These are phyloP conservation scores for Clivina fossor DNA, from an alignment of 2,888 invertebrate genomes.

Conservation along the genomic window DNA sequence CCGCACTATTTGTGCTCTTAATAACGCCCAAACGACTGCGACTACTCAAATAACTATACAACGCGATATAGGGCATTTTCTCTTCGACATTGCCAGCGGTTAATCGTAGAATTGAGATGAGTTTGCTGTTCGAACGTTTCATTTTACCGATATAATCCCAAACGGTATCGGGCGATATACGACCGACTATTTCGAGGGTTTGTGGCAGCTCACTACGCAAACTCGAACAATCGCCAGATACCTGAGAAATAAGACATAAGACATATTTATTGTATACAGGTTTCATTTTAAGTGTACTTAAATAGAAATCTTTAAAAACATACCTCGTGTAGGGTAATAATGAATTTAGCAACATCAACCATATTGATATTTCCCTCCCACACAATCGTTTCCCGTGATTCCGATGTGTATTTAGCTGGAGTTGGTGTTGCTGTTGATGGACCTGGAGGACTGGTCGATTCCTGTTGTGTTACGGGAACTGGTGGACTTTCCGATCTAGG, in stretches of 20 bases:
- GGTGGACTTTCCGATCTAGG: conserved; percentile 39
- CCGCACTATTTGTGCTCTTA: conserved; percentile 72
- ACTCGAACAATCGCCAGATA: conserved; percentile 66
- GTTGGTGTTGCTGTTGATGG: conserved; percentile 15
- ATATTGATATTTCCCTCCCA: conserved; percentile 88
- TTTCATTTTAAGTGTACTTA: too few relatives aligned
- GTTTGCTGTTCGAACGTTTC: conserved; percentile 83
- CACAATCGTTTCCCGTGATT: conserved; percentile 44
- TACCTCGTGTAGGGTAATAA: conserved; percentile 79
- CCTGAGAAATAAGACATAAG: conserved; percentile 52
- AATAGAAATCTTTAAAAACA: neutral
- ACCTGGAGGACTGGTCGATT: conserved; percentile 33
- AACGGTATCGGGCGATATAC: conserved; percentile 86
- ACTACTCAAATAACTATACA: conserved; percentile 87
- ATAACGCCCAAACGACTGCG: conserved; percentile 83
- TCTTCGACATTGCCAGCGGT: conserved; percentile 82
- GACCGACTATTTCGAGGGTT: conserved; percentile 84
- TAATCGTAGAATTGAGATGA: conserved; percentile 79
- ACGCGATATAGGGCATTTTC: conserved; percentile 78
- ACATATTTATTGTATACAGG: conserved; percentile 34
- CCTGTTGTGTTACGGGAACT: conserved; percentile 41
- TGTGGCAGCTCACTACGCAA: conserved; percentile 73
- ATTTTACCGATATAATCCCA: conserved; percentile 94
- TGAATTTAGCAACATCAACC: conserved; percentile 88
- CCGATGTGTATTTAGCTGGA: conserved; percentile 16